Base-by-base conservation (phyloP, 1,140 invertebrate genomes). In the Lepidurus apus region DNA sequence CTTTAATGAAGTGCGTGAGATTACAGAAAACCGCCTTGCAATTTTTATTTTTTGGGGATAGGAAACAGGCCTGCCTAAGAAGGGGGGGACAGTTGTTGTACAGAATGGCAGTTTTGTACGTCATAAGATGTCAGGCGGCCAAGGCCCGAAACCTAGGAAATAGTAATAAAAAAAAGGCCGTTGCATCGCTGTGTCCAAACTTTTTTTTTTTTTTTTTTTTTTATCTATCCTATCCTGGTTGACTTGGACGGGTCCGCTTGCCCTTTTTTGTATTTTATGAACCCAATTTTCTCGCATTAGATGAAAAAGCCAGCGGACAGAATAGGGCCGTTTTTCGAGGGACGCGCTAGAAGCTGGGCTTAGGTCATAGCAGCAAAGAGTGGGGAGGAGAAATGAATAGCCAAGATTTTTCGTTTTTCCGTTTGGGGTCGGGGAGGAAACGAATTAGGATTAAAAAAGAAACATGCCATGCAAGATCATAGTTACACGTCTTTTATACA, bases 221-320 rank as follows among this genome's bases (percentile, higher is more conserved):
- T 13, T 65, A 65, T 65, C n/a, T 65, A 21, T 65, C 53, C 21
- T 21, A 65, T 65, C 53, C 53, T 9, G 53, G 53, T 65, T 65
- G 53, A 13, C 53, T 65, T 13, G 17, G 53, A 13, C 53, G 53
- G 53, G 53, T 7, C 53, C 21, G 53, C 53, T 65, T 21, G 53
- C 53, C 8, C 13, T 65, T 65, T 11, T 65, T 65, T 13, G 17
- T 65, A 65, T 65, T 65, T 65, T 65, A 65, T 65, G 53, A 65
- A 65, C 53, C 53, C 53, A 65, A 65, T 65, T 65, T 65, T 65
- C 53, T 65, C 53, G 53, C 53, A 65, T 65, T 65, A 65, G 53
- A 65, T 65, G 53, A 65, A 65, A 65, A 9, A 65, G 53, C 53
- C 53, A 65, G 53, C 53, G 53, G 53, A 65, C 53, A 65, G 9